phyloP scores from a whole-genome alignment of 2,113 vertebrate species.

The Cottus gobio region DNA sequence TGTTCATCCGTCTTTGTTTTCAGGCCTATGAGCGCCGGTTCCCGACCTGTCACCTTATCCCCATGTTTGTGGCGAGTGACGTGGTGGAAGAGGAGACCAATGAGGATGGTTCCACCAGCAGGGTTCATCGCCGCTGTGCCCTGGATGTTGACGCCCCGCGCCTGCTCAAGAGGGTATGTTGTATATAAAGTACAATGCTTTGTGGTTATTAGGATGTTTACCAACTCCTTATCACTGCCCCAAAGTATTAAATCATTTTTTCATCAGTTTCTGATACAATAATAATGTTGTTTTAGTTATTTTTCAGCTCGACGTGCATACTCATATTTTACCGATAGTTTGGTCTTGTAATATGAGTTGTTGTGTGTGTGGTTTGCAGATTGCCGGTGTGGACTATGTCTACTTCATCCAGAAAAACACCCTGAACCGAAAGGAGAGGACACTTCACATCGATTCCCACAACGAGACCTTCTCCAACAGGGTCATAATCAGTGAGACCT shows the following conservation, averaged over 20 bases:
- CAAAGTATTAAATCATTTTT: background rate
- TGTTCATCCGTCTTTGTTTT: background rate
- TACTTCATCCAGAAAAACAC: slow-evolving; percentile 98
- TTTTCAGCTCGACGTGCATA: background rate
- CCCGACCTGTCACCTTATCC: slow-evolving; percentile 95
- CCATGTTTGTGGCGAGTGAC: slow-evolving; percentile 97
- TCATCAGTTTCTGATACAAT: background rate
- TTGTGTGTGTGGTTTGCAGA: slow-evolving; percentile 74
- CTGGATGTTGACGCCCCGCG: slow-evolving; percentile 95
- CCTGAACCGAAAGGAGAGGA: slow-evolving; percentile 91
- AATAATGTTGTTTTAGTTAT: background rate
- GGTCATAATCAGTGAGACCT: slow-evolving; percentile 93
- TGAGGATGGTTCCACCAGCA: slow-evolving; percentile 86
- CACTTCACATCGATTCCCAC: slow-evolving; percentile 94
- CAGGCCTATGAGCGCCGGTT: slow-evolving; percentile 97
- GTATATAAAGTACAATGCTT: background rate
- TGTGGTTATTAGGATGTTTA: background rate
- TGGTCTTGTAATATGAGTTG: background rate
- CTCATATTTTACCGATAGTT: background rate
- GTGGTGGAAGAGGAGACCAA: slow-evolving; percentile 88
- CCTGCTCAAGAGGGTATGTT: slow-evolving; percentile 91
- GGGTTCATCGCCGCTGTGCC: slow-evolving; percentile 92
- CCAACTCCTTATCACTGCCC: background rate
- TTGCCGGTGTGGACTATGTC: slow-evolving; percentile 96
- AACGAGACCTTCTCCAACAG: slow-evolving; percentile 97